phyloP scores from a whole-genome alignment of 1,140 invertebrate genomes.

The Lanistes nyassanus region DNA sequence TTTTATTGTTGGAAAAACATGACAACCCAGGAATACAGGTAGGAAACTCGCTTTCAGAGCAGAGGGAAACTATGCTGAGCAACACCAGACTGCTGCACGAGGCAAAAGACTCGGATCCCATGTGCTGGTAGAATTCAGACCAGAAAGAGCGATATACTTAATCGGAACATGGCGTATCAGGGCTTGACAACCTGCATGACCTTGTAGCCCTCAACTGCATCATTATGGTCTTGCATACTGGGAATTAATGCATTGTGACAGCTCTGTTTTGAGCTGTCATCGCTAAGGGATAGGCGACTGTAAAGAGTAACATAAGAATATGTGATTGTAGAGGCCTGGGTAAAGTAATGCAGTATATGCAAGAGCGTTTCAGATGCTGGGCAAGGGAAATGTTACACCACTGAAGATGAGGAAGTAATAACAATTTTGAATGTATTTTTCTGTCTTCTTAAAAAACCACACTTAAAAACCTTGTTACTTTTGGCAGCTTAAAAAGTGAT shows the following conservation, averaged over 20 bases:
- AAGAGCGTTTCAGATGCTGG: too few species aligned
- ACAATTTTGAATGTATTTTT: conserved; percentile 60
- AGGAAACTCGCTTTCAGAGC: not conserved
- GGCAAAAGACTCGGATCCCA: not conserved
- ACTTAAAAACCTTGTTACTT: not conserved
- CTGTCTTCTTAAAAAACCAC: not conserved
- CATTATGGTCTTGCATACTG: too few species aligned
- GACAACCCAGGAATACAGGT: conserved; percentile 14
- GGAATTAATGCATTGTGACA: conserved; percentile 5
- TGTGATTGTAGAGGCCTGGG: too few species aligned
- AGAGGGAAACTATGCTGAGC: too few species aligned
- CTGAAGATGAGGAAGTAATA: conserved; percentile 68
- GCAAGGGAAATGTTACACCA: too few species aligned
- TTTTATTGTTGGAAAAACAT: conserved; percentile 43
- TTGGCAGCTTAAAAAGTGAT: not conserved
- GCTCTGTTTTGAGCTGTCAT: not conserved
- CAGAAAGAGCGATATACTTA: too few species aligned
- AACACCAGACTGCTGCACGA: not conserved
- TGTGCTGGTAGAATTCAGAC: not conserved
- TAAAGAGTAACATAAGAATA: too few species aligned
- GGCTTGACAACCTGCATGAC: too few species aligned
- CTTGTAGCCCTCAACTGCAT: too few species aligned
- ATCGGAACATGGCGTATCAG: too few species aligned
- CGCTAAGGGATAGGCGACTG: too few species aligned
- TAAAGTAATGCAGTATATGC: too few species aligned